Base-by-base conservation (phyloP, 2,888 invertebrate genomes). In the Trachelus stipa region DNA sequence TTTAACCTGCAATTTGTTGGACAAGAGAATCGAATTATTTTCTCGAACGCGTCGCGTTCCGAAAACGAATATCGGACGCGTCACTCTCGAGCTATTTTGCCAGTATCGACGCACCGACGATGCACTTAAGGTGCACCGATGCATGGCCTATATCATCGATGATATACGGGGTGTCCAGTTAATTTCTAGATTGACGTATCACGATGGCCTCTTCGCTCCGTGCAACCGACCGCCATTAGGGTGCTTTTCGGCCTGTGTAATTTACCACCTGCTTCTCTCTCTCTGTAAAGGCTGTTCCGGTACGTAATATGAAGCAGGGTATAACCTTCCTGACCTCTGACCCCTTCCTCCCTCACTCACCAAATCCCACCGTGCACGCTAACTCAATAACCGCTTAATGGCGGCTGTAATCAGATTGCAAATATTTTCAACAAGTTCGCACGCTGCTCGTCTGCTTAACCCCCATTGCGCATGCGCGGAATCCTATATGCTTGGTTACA, bases 311-410 rank as follows among this genome's bases (percentile, higher is more conserved):
- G 9, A 15, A 2, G 9, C 56, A 23, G 56, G 56, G 9, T 56
- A 56, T 56, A 56, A 23, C 56, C 23, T 9, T 56, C 56, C 56
- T 23, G 23, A 56, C 56, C 56, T 9, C 56, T 56, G 23, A 23
- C 37, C 56, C 23, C 2, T 40, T 15, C 4, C 12, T 23, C 23
- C 23, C 56, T 56, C 15, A 1, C 23, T 56, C 56, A 3, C 56
- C 23, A 56, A 40, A 56, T 9, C 9, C 56, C 23, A 56, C 0
- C 56, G 56, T 56, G 23, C 71, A 71, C 73, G 56, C 68, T 78
- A 78, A 78, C 73, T 78, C 75, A 68, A 76, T 78, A 73, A 78
- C 34, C 30, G 6, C 75, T 11, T 75, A 78, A 78, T 78, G 69
- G 73, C 40, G 68, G 69, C 75, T 33, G 73, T 73, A 76, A 78